phyloP scores from a whole-genome alignment of 1,140 invertebrate genomes.

The Holcopasites calliopsidis region DNA sequence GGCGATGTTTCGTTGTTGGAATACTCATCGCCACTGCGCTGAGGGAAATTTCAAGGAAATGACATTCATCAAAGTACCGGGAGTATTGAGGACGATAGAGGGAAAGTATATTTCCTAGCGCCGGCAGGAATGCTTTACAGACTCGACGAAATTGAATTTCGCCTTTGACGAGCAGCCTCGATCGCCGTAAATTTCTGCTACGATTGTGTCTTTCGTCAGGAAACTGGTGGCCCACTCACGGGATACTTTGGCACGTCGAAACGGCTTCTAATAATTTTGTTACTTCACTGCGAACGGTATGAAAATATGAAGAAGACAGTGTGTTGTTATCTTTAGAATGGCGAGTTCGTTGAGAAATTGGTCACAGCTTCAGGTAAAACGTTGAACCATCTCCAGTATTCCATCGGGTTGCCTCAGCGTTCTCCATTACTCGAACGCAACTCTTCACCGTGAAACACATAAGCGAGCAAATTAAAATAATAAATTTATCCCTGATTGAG shows the following conservation, averaged over 20 bases:
- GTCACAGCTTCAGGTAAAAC: background rate
- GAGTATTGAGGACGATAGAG: background rate
- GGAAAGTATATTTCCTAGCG: background rate
- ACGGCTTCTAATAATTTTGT: conserved; percentile 27
- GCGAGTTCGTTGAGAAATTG: conserved; percentile 11
- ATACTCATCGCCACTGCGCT: background rate
- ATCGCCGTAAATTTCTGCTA: background rate
- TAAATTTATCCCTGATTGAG: too few species aligned
- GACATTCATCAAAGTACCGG: background rate
- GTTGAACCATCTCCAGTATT: conserved; percentile 35
- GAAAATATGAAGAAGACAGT: conserved; percentile 14
- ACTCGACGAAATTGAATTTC: conserved; percentile 9
- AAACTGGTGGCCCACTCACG: background rate
- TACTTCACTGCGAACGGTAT: conserved; percentile 9
- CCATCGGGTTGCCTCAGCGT: conserved; percentile 23
- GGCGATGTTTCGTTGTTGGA: background rate
- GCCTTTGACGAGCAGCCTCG: conserved; percentile 4
- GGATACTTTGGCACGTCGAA: conserved; percentile 6
- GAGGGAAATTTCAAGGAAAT: background rate
- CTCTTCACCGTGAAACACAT: too few species aligned
- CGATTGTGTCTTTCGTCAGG: background rate
- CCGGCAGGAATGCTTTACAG: conserved; percentile 2
- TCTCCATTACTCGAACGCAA: conserved; percentile 43
- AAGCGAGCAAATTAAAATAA: too few species aligned
- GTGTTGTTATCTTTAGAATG: background rate